Evolutionary conservation across 2,888 invertebrate species (phyloP).

Genomic region (Ophraella communa): DNA sequence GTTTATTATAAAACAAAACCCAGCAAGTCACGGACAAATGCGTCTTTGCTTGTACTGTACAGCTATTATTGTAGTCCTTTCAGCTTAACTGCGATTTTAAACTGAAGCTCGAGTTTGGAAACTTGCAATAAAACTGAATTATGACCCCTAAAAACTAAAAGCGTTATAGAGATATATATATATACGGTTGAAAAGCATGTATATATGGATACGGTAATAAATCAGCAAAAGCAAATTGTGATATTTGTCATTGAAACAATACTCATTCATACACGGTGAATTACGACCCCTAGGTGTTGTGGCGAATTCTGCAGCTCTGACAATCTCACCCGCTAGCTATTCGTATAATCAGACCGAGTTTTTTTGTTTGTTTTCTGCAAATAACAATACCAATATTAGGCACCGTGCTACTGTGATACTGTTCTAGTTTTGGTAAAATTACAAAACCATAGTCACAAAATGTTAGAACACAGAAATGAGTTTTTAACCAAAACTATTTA

Average conservation of each 20-base stretch:
- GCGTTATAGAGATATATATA: conserved; percentile 43
- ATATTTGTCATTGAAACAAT: conserved; percentile 45
- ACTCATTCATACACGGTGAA: conserved; percentile 29
- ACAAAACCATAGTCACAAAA: too few species aligned
- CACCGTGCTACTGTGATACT: too few species aligned
- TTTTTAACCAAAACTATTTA: too few species aligned
- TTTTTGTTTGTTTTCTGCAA: background rate
- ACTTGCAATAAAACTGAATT: conserved; percentile 39
- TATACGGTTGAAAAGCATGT: conserved; percentile 31
- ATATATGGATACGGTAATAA: conserved; percentile 36
- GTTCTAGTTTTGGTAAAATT: too few species aligned
- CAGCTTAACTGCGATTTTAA: too few species aligned
- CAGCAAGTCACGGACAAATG: background rate
- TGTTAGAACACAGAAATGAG: too few species aligned
- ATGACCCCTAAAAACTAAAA: conserved; percentile 37
- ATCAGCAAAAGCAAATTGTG: conserved; percentile 47
- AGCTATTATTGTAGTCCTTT: background rate
- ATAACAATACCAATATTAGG: conserved; percentile 1
- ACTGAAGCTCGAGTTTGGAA: conserved; percentile 31
- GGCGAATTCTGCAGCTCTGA: conserved; percentile 17
- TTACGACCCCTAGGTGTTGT: conserved; percentile 24
- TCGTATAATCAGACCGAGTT: conserved; percentile 11
- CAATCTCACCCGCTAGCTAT: conserved; percentile 1
- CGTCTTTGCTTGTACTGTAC: background rate
- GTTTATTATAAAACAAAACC: background rate